Base-by-base conservation (phyloP, 2,113 vertebrate species). In the Aythya baeri region DNA sequence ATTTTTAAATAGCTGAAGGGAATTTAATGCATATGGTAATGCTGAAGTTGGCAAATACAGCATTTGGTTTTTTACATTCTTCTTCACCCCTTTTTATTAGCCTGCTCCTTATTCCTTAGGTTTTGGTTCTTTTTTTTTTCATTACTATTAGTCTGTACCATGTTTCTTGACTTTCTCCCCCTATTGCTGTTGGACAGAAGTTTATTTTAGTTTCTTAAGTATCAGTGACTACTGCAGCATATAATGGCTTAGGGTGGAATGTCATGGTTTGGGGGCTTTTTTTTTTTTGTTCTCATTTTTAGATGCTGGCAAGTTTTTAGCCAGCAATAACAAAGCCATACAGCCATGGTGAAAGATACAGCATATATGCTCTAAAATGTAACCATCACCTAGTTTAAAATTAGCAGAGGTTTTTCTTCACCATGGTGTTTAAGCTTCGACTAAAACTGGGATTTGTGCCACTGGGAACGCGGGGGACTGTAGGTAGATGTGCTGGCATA, bases 1-100 rank as follows among this genome's bases (percentile, higher is more conserved):
- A 74, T 88, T 96, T 96, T 94, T 89, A 91, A 97, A 92, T 94
- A 96, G 89, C 76, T 94, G 81, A 85, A 92, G 90, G 93, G 87
- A 96, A 96, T 96, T 94, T 83, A 93, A 1, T 93, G 89, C 76
- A 73, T 94, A 78, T 91, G 79, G 84, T 92, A 91, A 91, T 80
- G 83, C 91, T 82, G 84, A 72, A 91, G 75, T 38, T 76, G 94
- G 91, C 87, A 93, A 91, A 85, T 62, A 38, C 16, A 55, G 75
- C 50, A 14, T 83, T 93, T 71, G 36, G 22, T 7, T 89, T 8
- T 89, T 87, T 62, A 54, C 10, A 6, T 62, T 86, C 90, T 92
- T 61, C 74, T 82, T 92, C 46, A 46, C 46, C 6, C 6, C 9
- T 72, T 84, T 91, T 82, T 82, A 13, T 71, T 59, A 55, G 43